These are phyloP conservation scores for Limnothrissa miodon DNA, from an alignment of 2,113 vertebrate genomes.

Conservation along the genomic window DNA sequence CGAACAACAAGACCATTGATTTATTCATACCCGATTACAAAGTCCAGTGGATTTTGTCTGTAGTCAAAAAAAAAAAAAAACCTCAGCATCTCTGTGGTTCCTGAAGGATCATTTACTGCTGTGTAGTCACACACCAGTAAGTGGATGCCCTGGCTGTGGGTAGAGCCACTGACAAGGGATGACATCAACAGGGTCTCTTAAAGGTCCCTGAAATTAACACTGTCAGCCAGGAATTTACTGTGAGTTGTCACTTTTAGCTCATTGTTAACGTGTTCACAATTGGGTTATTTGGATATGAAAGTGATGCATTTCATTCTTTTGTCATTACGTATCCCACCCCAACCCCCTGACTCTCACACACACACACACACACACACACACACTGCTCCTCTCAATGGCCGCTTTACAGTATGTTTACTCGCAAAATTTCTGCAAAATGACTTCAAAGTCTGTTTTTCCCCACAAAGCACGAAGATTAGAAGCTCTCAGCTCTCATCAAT, in stretches of 20 bases:
- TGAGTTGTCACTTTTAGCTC: neutral
- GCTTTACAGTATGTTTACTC: neutral
- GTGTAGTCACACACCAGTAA: neutral
- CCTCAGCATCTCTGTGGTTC: neutral
- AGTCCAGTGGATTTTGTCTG: no score
- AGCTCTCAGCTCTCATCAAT: slow-evolving; percentile 28
- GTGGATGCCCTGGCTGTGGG: neutral
- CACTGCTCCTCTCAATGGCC: neutral
- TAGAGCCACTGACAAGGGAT: neutral
- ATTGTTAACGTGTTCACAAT: neutral
- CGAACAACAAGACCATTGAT: no score
- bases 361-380: no score
- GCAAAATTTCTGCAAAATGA: slow-evolving; percentile 19
- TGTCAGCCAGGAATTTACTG: slow-evolving; percentile 1
- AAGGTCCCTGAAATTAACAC: neutral
- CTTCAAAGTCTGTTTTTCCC: slow-evolving; percentile 15
- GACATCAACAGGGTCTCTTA: neutral
- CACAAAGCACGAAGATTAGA: slow-evolving; percentile 31
- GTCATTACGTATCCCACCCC: neutral
- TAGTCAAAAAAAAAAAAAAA: neutral
- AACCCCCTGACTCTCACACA: no score
- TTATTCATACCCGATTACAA: no score
- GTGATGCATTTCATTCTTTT: neutral
- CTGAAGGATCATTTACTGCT: neutral
- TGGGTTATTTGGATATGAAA: neutral